Evolutionary conservation across 2,888 invertebrate species (phyloP).

Genomic region (Poecilobothrus nobilitatus): DNA sequence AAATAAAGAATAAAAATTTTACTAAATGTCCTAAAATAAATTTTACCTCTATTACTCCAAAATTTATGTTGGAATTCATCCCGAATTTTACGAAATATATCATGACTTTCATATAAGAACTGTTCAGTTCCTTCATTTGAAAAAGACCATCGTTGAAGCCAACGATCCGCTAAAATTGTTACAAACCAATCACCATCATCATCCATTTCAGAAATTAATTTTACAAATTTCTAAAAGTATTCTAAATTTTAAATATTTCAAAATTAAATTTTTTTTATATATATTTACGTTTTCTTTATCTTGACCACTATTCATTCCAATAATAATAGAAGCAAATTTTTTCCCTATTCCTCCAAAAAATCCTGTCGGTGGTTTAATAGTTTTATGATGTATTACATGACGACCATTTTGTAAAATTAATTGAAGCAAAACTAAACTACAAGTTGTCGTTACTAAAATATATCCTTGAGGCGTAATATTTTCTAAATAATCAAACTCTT

Average conservation of each 20-base stretch:
- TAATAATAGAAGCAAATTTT: slow-evolving; percentile 45
- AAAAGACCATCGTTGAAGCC: slow-evolving; percentile 76
- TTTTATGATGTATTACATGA: slow-evolving; percentile 57
- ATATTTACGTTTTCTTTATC: slow-evolving; percentile 40
- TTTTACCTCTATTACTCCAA: slow-evolving; percentile 51
- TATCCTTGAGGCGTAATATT: slow-evolving; percentile 64
- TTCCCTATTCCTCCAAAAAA: slow-evolving; percentile 83
- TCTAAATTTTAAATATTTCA: not conserved
- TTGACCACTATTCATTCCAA: slow-evolving; percentile 38
- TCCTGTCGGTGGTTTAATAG: slow-evolving; percentile 65
- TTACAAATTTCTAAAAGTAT: slow-evolving; percentile 51
- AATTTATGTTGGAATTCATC: slow-evolving; percentile 61
- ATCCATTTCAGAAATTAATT: slow-evolving; percentile 51
- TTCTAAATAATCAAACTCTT: slow-evolving; percentile 71
- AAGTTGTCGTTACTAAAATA: slow-evolving; percentile 84
- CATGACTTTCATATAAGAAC: slow-evolving; percentile 60
- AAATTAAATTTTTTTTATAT: not conserved
- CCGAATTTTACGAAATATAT: slow-evolving; percentile 61
- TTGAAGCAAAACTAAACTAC: slow-evolving; percentile 68
- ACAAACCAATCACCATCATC: slow-evolving; percentile 50
- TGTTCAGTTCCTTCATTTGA: slow-evolving; percentile 55
- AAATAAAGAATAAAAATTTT: not conserved
- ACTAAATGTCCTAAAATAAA: not conserved
- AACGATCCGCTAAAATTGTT: slow-evolving; percentile 66
- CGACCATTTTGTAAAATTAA: slow-evolving; percentile 56